Conservation (phyloP, 35 echinoderm and acorn worm species). For the Apostichopus parvimensis region DNA sequence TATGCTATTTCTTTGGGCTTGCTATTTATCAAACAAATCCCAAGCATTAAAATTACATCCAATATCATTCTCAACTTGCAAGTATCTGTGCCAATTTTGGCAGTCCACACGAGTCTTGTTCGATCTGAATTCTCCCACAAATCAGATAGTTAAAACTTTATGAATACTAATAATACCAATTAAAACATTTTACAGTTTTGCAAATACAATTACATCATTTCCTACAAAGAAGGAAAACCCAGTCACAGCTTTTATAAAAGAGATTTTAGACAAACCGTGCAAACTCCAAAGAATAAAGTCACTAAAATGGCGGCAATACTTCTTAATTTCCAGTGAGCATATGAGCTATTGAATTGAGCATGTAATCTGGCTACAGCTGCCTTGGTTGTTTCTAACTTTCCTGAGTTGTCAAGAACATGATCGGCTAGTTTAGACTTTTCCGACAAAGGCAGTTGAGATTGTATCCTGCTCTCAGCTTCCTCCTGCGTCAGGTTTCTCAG, state of each 20-base stretch:
- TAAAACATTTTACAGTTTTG: background rate
- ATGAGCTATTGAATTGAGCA: conserved; percentile 46
- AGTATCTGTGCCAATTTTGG: background rate
- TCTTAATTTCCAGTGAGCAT: conserved; percentile 77
- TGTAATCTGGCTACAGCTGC: conserved; percentile 60
- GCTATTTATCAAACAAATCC: too few relatives aligned
- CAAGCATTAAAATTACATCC: too few relatives aligned
- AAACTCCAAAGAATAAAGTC: background rate
- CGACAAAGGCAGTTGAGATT: conserved; percentile 68
- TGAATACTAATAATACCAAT: too few relatives aligned
- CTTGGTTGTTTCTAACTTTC: conserved; percentile 60
- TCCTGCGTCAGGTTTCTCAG: conserved; percentile 74
- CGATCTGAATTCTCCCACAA: background rate
- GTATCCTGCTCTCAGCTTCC: conserved; percentile 77
- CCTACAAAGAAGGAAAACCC: too few relatives aligned
- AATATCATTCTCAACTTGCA: background rate
- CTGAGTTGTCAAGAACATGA: conserved; percentile 83
- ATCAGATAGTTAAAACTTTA: too few relatives aligned
- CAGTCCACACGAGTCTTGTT: background rate
- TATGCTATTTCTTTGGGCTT: too few relatives aligned
- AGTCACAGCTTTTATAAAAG: background rate
- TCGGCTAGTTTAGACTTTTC: conserved; percentile 76
- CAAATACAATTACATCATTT: too few relatives aligned
- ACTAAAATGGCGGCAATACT: background rate
- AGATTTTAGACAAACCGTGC: background rate